phyloP scores from a whole-genome alignment of 2,113 vertebrate species.

The Peromyscus polionotus region DNA sequence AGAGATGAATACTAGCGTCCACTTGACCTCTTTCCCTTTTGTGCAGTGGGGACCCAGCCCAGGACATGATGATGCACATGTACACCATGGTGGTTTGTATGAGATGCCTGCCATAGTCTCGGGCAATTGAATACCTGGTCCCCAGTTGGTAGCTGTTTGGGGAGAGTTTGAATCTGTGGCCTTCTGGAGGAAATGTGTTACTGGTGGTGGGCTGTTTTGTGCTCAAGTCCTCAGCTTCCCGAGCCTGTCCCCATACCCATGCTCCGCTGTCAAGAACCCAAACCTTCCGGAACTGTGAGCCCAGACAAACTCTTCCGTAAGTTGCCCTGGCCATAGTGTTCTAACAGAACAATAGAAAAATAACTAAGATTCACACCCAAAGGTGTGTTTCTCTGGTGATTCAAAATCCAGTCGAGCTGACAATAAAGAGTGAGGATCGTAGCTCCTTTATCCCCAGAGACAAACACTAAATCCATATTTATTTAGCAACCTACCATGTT shows the following conservation, averaged over 20 bases:
- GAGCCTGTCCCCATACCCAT: neutral
- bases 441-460: neutral
- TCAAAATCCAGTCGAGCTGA: neutral
- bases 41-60: neutral
- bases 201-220: neutral
- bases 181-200: neutral
- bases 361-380: neutral
- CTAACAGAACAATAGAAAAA: neutral
- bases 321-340: neutral
- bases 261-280: neutral
- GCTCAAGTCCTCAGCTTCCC: neutral
- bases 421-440: neutral
- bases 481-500: neutral
- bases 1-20: neutral
- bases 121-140: neutral
- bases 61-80: too few relatives aligned
- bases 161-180: neutral
- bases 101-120: neutral
- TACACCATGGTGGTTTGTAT: neutral
- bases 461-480: neutral
- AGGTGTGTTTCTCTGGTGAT: neutral
- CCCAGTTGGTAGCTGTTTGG: neutral
- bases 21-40: neutral
- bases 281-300: neutral
- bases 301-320: neutral